phyloP scores from a whole-genome alignment of 1,140 invertebrate genomes.

The Drosophila baimaii region DNA sequence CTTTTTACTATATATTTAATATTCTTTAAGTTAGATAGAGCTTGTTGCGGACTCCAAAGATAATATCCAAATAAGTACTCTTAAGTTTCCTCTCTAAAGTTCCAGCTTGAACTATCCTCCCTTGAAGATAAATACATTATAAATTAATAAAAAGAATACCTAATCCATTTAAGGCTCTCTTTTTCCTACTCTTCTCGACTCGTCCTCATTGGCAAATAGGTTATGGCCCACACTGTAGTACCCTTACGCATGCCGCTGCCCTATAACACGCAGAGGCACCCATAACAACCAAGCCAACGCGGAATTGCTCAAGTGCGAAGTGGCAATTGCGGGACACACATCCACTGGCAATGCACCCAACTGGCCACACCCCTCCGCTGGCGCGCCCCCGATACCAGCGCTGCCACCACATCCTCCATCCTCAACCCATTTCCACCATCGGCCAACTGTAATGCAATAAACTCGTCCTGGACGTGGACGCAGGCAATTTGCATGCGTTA shows the following conservation, averaged over 20 bases:
- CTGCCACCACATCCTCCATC: background rate
- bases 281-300: slow-evolving; percentile 10
- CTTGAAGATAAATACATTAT: too few relatives aligned
- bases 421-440: slow-evolving; percentile 7
- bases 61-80: too few relatives aligned
- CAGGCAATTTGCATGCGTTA: slow-evolving; percentile 81
- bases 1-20: too few relatives aligned
- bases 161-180: too few relatives aligned
- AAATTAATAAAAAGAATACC: background rate
- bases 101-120: too few relatives aligned
- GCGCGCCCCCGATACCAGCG: background rate
- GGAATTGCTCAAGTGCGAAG: slow-evolving; percentile 60
- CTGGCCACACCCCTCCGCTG: background rate
- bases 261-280: background rate
- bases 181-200: background rate
- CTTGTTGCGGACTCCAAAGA: too few relatives aligned
- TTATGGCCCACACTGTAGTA: background rate
- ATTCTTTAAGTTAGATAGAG: background rate
- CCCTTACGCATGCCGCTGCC: background rate
- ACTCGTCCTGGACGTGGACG: slow-evolving; percentile 57
- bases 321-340: slow-evolving; percentile 62
- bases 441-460: slow-evolving; percentile 69
- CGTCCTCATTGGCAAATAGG: background rate
- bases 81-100: too few relatives aligned
- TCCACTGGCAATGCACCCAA: slow-evolving; percentile 7